Conservation (phyloP, 2,888 invertebrate species). For the Drosophila fulvimacula region DNA sequence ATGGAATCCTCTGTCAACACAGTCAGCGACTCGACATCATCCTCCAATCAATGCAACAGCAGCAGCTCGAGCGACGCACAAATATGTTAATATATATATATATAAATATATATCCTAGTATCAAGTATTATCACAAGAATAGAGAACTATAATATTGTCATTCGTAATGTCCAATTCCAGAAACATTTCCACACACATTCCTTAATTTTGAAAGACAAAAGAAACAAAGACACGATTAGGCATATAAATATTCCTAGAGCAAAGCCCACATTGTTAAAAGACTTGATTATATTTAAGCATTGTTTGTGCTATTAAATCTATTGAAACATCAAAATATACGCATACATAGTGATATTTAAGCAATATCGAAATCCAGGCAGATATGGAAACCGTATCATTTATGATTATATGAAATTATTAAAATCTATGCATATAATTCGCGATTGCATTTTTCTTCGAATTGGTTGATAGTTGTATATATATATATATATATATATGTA, state of each 20-base stretch:
- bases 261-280: conserved; percentile 77
- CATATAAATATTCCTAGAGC: conserved; percentile 64
- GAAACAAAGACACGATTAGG: conserved; percentile 11
- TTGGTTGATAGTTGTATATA: neutral
- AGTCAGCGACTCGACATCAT: conserved; percentile 52
- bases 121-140: conserved; percentile 63
- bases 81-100: conserved; percentile 40
- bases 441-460: neutral
- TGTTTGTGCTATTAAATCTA: conserved; percentile 55
- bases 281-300: conserved; percentile 80
- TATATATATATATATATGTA: neutral
- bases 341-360: conserved; percentile 50
- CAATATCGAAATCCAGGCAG: conserved; percentile 39
- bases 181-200: conserved; percentile 71
- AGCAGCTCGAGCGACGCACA: conserved; percentile 34
- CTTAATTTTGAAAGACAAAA: conserved; percentile 52
- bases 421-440: neutral
- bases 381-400: conserved; percentile 33
- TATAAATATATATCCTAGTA: conserved; percentile 15
- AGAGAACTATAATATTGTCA: conserved; percentile 47
- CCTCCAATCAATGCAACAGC: conserved; percentile 25
- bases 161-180: conserved; percentile 13
- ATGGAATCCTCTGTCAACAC: conserved; percentile 28
- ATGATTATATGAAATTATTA: conserved; percentile 11
- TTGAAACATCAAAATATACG: conserved; percentile 41